Conservation (phyloP, 1,140 invertebrate species). For the Magallana ariakensis region DNA sequence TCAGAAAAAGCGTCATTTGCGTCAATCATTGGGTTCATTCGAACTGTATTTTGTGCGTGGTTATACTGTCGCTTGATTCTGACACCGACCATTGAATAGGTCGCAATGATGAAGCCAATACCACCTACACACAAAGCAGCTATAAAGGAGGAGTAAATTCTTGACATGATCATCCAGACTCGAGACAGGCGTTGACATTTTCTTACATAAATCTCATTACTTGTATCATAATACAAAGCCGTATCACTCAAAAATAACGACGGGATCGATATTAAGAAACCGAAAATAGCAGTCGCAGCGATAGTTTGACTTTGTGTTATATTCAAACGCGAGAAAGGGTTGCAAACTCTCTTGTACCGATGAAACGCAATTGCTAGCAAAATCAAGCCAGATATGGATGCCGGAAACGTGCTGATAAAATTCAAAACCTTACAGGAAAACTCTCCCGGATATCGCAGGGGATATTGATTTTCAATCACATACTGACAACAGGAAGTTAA, state of each 20-base stretch:
- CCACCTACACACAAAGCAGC: background rate
- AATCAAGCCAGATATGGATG: slow-evolving; percentile 15
- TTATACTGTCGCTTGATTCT: background rate
- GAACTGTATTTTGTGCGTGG: background rate
- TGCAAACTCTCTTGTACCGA: slow-evolving; percentile 3
- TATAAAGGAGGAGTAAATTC: background rate
- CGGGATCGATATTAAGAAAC: background rate
- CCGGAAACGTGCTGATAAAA: slow-evolving; percentile 11
- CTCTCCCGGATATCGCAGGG: background rate
- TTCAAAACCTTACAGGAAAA: slow-evolving; percentile 22
- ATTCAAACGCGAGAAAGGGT: background rate
- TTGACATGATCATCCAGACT: background rate
- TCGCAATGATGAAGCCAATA: background rate
- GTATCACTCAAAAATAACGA: background rate
- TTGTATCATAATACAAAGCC: background rate
- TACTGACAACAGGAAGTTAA: background rate
- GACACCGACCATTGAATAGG: background rate
- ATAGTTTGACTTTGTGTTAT: slow-evolving; percentile 17
- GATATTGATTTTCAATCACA: slow-evolving; percentile 9
- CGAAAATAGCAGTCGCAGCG: background rate
- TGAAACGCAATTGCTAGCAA: slow-evolving; percentile 27
- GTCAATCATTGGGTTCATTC: background rate
- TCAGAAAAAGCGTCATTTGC: background rate
- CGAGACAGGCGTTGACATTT: background rate
- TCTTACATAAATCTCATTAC: background rate